Base-by-base conservation (phyloP, 2,113 vertebrate genomes). In the Vicugna pacos region DNA sequence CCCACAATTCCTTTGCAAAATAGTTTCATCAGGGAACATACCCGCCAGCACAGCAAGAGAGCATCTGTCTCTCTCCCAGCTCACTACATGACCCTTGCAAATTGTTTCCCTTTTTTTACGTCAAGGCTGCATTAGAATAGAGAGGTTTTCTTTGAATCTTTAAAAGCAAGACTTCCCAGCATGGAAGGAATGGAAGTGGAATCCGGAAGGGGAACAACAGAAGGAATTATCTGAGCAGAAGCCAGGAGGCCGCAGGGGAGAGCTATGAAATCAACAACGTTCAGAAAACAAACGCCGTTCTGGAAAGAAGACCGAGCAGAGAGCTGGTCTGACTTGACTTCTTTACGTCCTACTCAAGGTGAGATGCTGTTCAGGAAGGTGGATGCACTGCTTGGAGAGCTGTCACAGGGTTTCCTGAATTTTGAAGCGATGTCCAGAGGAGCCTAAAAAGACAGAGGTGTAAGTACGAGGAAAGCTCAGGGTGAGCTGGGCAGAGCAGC, bases 91-190 rank as follows among this genome's bases (percentile, higher is more conserved):
- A 20, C 24, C 52, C 56, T 65, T 64, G 16, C 13, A 62, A 89
- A 50, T 32, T 28, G 3, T 69, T 52, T 19, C 15, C 89, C 24
- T 54, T 52, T 32, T 79, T 95, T 93, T 83, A 73, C 93, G 83
- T 58, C 60, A 87, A 90, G 56, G 9, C 13, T 46, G 22, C 2
- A 12, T 58, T 54, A 50, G 56, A 64, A 76, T 15, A 32, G n/a
- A 28, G 32, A 60, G 12, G 4, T 14, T 19, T 69, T 28, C 11
- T 79, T 52, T 76, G 24, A 56, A 16, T 69, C 52, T 92, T 54
- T 72, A 50, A 84, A 77, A 67, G 30, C 19, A 80, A 95, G 22
- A 22, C 86, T 54, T 54, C 52, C 73, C 30, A 72, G 56, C 8
- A 5, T 13, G 26, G 24, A 38, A 91, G 7, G 50, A 64, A 64